phyloP scores from a whole-genome alignment of 2,113 vertebrate genomes.

The Anguilla rostrata region DNA sequence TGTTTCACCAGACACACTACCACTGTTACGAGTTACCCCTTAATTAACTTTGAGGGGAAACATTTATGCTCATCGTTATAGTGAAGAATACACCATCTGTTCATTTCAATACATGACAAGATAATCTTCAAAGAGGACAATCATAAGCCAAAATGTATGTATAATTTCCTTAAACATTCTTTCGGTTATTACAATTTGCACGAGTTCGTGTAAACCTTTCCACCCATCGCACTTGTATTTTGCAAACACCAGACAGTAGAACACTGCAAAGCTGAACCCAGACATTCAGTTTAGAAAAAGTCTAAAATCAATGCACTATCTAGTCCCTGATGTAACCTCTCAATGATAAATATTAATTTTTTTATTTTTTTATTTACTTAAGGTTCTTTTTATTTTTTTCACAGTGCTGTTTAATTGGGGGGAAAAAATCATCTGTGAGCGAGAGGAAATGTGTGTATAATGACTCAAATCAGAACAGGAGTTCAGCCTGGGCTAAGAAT shows the following conservation, averaged over 20 bases:
- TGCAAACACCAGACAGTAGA: background rate
- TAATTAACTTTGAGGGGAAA: no score
- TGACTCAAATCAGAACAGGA: background rate
- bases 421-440: background rate
- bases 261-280: background rate
- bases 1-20: background rate
- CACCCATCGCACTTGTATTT: background rate
- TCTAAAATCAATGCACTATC: background rate
- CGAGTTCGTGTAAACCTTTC: no score
- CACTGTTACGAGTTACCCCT: no score
- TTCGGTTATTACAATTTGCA: no score
- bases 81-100: background rate
- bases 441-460: background rate
- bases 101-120: background rate
- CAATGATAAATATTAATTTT: background rate
- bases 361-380: background rate
- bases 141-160: background rate
- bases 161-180: background rate
- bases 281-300: slow-evolving; percentile 6
- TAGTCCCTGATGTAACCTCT: background rate
- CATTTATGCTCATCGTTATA: background rate
- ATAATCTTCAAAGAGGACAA: background rate
- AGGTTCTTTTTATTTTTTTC: no score
- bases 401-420: background rate
- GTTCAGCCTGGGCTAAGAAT: background rate